Evolutionary conservation across 2,113 vertebrate species (phyloP).

Genomic region (Oxygymnocypris stewartii): DNA sequence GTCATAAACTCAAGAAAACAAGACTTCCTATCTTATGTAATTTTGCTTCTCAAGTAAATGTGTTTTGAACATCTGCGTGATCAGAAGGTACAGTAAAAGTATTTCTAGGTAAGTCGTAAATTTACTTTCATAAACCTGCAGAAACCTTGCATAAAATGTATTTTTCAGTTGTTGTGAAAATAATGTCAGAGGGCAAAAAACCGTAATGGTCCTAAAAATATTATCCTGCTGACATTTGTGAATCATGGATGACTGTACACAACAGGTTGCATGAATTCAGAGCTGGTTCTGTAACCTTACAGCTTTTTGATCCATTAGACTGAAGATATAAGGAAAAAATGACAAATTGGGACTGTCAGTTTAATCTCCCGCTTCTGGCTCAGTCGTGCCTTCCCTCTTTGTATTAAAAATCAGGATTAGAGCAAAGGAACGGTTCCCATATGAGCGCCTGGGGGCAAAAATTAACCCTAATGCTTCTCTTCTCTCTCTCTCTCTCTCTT

Average conservation of each 20-base stretch:
- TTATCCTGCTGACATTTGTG: neutral
- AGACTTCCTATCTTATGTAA: neutral
- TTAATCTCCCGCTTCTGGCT: slow-evolving; percentile 39
- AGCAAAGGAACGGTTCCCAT: slow-evolving; percentile 21
- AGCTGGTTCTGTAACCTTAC: slow-evolving; percentile 11
- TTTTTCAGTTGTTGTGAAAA: neutral
- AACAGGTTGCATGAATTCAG: slow-evolving; percentile 29
- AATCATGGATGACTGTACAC: slow-evolving; percentile 28
- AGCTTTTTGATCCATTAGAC: slow-evolving; percentile 15
- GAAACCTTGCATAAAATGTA: neutral
- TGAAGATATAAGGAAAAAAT: slow-evolving; percentile 11
- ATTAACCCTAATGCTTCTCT: slow-evolving; percentile 40
- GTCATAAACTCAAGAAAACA: too few species aligned
- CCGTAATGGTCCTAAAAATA: slow-evolving; percentile 22
- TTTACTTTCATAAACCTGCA: neutral
- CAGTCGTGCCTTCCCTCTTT: slow-evolving; percentile 36
- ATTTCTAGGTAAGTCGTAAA: neutral
- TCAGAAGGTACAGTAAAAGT: neutral
- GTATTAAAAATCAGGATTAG: slow-evolving; percentile 46
- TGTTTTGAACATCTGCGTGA: neutral
- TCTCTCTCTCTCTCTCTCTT: too few species aligned
- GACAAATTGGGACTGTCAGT: slow-evolving; percentile 36
- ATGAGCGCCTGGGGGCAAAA: slow-evolving; percentile 22
- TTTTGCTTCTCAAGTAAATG: neutral
- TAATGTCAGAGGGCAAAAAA: slow-evolving; percentile 5